A percentile compares a stretch with the other conserved stretches of the same genome.
phyloP scores from a whole-genome alignment of 2,113 vertebrate genomes.

The Mugil cephalus region DNA sequence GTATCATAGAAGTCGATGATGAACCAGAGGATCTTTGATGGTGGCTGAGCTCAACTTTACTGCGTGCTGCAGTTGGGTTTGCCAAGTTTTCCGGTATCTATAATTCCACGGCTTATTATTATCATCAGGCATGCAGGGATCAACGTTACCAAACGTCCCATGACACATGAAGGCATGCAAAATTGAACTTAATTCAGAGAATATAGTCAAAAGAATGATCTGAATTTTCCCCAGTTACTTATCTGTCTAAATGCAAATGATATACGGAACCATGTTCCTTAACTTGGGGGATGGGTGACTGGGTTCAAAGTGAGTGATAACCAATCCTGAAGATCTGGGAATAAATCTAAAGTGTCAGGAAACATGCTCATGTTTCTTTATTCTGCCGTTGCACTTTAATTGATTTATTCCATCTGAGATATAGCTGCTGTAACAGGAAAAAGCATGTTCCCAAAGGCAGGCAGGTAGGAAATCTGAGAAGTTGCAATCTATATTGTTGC shows the following conservation, averaged over 20 bases:
- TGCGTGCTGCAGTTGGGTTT: background rate
- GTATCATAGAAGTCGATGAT: conserved; percentile 28
- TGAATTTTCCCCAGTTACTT: conserved; percentile 30
- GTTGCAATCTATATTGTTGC: conserved; percentile 71
- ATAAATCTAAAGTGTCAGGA: conserved; percentile 44
- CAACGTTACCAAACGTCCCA: conserved; percentile 20
- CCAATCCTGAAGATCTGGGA: conserved; percentile 44
- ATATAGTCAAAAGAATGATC: conserved; percentile 16
- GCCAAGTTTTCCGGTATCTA: background rate
- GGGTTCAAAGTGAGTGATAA: conserved; percentile 53
- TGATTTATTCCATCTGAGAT: conserved; percentile 71
- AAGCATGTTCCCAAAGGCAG: conserved; percentile 43
- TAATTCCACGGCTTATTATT: background rate
- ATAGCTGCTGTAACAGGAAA: conserved; percentile 61
- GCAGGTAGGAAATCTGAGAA: conserved; percentile 71
- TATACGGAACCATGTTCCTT: conserved; percentile 7
- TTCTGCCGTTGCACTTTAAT: conserved; percentile 61
- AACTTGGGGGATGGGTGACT: conserved; percentile 32
- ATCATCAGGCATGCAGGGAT: conserved; percentile 35
- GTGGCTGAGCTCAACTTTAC: background rate
- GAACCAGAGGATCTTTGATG: conserved; percentile 17
- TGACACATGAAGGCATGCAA: conserved; percentile 27
- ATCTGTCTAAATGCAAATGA: conserved; percentile 52
- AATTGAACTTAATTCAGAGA: conserved; percentile 40
- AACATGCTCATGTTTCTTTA: conserved; percentile 49